Conservation (phyloP, 2,113 vertebrate species). For the Danionella cerebrum region DNA sequence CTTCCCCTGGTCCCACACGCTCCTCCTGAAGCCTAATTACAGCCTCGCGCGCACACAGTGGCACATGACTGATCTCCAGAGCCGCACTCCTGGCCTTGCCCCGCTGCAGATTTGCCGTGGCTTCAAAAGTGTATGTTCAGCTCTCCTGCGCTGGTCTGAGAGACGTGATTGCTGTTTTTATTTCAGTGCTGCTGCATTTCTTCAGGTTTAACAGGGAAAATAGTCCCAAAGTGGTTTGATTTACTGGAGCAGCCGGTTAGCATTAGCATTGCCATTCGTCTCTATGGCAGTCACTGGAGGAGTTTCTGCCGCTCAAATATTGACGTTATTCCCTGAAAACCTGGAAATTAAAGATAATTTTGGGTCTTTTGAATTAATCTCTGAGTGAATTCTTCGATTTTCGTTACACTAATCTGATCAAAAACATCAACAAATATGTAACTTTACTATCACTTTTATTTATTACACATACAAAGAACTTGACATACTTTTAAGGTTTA, state of each 20-base stretch:
- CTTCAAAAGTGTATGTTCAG: not conserved
- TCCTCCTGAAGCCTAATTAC: slow-evolving; percentile 41
- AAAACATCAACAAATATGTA: too few species aligned
- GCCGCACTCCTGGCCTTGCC: slow-evolving; percentile 2
- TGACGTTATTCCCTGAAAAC: too few species aligned
- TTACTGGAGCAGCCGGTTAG: not conserved
- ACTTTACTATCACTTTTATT: too few species aligned
- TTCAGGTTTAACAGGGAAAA: not conserved
- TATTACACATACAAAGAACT: too few species aligned
- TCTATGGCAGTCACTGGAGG: not conserved
- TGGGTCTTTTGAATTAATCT: too few species aligned
- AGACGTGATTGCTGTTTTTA: not conserved
- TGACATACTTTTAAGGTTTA: too few species aligned
- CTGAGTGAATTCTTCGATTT: too few species aligned
- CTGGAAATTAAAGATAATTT: too few species aligned
- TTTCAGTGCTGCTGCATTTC: not conserved
- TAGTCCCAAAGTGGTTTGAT: not conserved
- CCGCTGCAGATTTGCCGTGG: not conserved
- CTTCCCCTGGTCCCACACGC: slow-evolving; percentile 12
- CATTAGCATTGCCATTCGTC: not conserved
- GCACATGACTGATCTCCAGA: slow-evolving; percentile 35
- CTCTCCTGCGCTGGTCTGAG: not conserved
- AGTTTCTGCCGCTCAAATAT: not conserved
- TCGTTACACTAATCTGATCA: too few species aligned
- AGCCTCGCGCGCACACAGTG: slow-evolving; percentile 14